phyloP scores from a whole-genome alignment of 2,797 vertebrate species.

The Hapalemur alaotrensis region DNA sequence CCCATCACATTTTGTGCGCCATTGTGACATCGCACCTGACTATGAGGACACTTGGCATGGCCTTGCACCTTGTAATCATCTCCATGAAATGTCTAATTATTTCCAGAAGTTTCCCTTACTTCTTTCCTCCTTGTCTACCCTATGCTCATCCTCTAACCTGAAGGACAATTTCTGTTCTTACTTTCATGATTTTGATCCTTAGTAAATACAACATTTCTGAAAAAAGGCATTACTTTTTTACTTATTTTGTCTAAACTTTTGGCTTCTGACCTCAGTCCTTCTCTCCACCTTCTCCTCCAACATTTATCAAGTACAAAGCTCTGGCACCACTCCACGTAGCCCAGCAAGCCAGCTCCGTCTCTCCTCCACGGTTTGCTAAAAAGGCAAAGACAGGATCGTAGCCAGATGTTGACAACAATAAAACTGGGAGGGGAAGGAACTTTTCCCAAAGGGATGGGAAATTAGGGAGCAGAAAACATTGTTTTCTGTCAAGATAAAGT shows the following conservation, averaged over 20 bases:
- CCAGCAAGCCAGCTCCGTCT: neutral
- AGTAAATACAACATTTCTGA: neutral
- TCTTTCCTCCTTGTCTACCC: neutral
- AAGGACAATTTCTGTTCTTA: neutral
- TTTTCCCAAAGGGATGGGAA: conserved; percentile 10
- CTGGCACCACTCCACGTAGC: neutral
- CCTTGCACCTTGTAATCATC: neutral
- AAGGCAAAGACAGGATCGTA: neutral
- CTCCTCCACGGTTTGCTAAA: neutral
- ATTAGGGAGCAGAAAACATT: conserved; percentile 43
- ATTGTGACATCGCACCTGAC: neutral
- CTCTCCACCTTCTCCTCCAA: neutral
- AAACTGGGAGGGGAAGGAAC: neutral
- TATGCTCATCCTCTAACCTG: neutral
- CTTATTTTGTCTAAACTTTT: neutral
- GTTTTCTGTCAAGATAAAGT: conserved; percentile 35
- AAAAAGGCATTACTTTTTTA: neutral
- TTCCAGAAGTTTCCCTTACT: neutral
- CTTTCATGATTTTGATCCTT: neutral
- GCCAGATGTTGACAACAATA: neutral
- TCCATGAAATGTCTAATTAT: neutral
- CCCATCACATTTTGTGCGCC: neutral
- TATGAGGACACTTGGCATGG: too few species aligned
- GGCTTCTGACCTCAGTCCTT: neutral
- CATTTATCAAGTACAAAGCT: neutral